Conservation (phyloP, 2,113 vertebrate genomes). For the Noctilio leporinus region DNA sequence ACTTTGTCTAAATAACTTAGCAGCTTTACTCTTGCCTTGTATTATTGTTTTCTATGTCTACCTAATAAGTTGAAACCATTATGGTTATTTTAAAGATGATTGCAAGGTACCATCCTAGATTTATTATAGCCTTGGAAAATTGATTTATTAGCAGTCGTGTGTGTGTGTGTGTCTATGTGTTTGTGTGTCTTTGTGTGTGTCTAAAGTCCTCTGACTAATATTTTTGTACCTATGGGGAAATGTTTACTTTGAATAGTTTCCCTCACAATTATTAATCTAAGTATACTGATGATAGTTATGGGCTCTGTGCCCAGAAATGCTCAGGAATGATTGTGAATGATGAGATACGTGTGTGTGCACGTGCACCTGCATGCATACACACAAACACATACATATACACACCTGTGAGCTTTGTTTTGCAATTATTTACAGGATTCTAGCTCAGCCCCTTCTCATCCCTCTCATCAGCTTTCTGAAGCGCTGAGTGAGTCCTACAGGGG, state of each 20-base stretch:
- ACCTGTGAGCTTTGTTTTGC: neutral
- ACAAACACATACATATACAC: neutral
- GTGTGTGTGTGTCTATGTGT: neutral
- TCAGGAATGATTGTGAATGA: neutral
- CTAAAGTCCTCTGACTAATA: neutral
- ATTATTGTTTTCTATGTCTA: neutral
- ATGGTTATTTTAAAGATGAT: neutral
- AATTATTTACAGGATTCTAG: neutral
- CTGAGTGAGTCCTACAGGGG: neutral
- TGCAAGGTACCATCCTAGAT: neutral
- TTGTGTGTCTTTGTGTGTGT: neutral
- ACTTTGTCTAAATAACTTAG: neutral
- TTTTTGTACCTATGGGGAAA: neutral
- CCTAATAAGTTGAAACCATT: neutral
- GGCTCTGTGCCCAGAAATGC: neutral
- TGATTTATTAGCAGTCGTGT: neutral
- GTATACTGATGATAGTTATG: neutral
- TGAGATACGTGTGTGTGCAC: rapidly evolving
- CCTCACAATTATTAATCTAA: neutral
- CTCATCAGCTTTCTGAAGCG: neutral
- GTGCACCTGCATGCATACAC: no score
- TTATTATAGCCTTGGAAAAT: neutral
- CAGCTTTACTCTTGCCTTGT: neutral
- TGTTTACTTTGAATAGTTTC: neutral
- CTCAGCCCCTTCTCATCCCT: neutral